A percentile compares a stretch with the other conserved stretches of the same genome.
These are phyloP conservation scores for Panonychus citri DNA, from an alignment of 1,140 invertebrate species.

Conservation along the genomic window DNA sequence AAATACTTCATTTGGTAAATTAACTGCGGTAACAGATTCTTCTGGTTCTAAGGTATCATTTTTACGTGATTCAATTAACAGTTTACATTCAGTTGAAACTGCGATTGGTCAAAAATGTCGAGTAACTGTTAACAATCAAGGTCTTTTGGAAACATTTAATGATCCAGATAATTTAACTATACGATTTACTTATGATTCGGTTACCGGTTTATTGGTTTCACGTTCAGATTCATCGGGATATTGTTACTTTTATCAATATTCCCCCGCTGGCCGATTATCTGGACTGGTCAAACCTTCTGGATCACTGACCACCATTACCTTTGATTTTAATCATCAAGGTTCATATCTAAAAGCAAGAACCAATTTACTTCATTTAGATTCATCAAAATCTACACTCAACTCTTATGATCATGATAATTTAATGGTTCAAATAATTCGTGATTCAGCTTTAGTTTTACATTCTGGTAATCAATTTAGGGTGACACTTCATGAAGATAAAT, in stretches of 20 bases:
- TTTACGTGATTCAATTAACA: conserved; percentile 56
- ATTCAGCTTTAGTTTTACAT: neutral
- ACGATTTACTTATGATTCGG: conserved; percentile 75
- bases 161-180: conserved; percentile 75
- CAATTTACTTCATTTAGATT: too few relatives aligned
- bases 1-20: conserved; percentile 80
- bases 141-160: conserved; percentile 60
- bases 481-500: conserved; percentile 24
- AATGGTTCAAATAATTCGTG: neutral
- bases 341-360: conserved; percentile 30
- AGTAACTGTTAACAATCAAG: conserved; percentile 37
- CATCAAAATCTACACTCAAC: too few relatives aligned
- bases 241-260: conserved; percentile 81
- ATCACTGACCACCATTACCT: conserved; percentile 54
- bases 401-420: neutral
- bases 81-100: conserved; percentile 80
- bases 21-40: conserved; percentile 71
- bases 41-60: conserved; percentile 73
- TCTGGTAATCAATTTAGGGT: conserved; percentile 15
- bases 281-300: conserved; percentile 76
- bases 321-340: conserved; percentile 64
- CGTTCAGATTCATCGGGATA: conserved; percentile 56
- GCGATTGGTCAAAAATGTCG: conserved; percentile 77
- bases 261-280: conserved; percentile 71
- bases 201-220: conserved; percentile 49